Conservation (phyloP, 2,113 vertebrate genomes). For the Petroica traversi region DNA sequence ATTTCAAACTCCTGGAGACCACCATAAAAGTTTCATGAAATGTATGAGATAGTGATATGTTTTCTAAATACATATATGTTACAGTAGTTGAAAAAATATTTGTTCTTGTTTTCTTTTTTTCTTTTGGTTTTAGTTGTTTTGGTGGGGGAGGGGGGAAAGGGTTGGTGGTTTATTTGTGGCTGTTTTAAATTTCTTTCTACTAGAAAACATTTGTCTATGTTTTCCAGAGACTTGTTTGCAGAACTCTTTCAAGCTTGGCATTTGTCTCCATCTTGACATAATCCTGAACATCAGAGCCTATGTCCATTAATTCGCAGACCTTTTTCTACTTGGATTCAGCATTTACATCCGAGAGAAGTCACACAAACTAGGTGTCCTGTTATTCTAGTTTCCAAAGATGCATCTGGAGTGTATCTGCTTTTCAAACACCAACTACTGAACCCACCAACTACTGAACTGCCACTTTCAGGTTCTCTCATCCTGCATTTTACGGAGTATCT, state of each 20-base stretch:
- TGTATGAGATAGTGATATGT: background rate
- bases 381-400: background rate
- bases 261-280: background rate
- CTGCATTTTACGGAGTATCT: background rate
- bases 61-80: background rate
- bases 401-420: background rate
- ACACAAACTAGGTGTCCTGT: background rate
- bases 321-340: background rate
- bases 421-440: background rate
- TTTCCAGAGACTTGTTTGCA: background rate
- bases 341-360: background rate
- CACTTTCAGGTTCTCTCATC: background rate
- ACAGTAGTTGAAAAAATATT: background rate
- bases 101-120: background rate
- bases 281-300: background rate
- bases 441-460: too few species aligned
- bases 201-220: background rate
- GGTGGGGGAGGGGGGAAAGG: fast-evolving
- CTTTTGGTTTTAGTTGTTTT: background rate
- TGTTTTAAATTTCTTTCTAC: background rate
- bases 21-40: background rate
- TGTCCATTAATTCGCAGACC: background rate
- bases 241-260: background rate
- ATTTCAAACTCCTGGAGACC: background rate
- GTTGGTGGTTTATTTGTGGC: background rate